Evolutionary conservation across 2,797 vertebrate species (phyloP), one percentile per base, ranked within the genome.

Genomic region (Xyrichtys novacula): DNA sequence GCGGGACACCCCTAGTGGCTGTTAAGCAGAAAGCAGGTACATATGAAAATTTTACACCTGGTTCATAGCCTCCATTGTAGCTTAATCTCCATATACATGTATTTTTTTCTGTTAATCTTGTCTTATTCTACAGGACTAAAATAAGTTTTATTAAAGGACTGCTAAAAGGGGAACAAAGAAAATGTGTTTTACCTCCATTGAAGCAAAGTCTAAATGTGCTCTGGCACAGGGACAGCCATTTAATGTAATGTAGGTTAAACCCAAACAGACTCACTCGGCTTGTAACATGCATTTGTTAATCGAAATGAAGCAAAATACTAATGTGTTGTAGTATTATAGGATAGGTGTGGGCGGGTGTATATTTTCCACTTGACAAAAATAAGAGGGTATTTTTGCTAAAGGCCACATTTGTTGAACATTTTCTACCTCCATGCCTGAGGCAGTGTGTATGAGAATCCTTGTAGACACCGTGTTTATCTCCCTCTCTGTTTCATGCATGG

Each of bases 381-480:
- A 43, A 7, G 50, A 29, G 7, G 38, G 46, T 9, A 1, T 76
- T 52, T 69, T 44, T 26, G 40, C 65, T 17, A 7, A 2, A 36
- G 57, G 46, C 59, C 23, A 14, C 25, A 44, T 46, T 42, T 67
- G 60, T 47, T 42, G 22, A 29, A 7, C 52, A 25, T 38, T 73
- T 78, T 36, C 1, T 50, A 70, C 61, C 34, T 52, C 57, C n/a
- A 19, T 2, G 26, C 74, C 50, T 7, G 0, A 36, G 68, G 80
- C 73, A 2, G 48, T 19, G 63, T 44, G 26, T 25, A 11, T 2
- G 8, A 14, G 28, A 48, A 60, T 34, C 65, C 71, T 46, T 38
- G 47, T 48, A 60, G 20, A 49, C 58, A 29, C 44, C n/a, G 38
- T 31, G 65, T 69, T 76, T 68, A 60, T 85, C 48, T 74, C 52